Evolutionary conservation across 2,888 invertebrate species (phyloP).

Genomic region (Lasioglossum leucozonium): DNA sequence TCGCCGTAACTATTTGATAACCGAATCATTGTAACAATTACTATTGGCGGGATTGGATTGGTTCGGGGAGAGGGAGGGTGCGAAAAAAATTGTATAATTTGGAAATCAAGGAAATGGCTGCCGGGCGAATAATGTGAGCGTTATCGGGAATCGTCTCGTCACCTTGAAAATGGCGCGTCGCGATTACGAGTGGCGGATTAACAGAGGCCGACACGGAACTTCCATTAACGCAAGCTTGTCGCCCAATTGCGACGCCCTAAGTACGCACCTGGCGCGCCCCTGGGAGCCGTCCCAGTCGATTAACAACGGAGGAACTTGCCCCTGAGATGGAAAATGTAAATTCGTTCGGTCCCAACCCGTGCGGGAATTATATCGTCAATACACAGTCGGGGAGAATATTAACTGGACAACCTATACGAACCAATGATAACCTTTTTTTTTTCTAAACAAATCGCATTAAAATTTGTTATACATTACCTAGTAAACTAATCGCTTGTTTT

Average conservation of each 20-base stretch:
- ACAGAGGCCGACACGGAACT: constrained; percentile 76
- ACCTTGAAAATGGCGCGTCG: constrained; percentile 62
- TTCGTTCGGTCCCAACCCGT: constrained; percentile 29
- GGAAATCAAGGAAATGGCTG: constrained; percentile 30
- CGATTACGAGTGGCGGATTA: constrained; percentile 65
- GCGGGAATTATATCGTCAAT: not conserved
- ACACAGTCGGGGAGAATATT: not conserved
- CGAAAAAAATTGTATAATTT: constrained; percentile 1
- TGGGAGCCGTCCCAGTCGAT: constrained; percentile 54
- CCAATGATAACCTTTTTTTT: too few species aligned
- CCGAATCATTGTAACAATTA: not conserved
- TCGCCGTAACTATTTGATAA: too few species aligned
- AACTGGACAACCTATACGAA: not conserved
- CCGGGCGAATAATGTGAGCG: constrained; percentile 26
- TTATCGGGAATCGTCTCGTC: constrained; percentile 39
- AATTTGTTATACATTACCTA: too few species aligned
- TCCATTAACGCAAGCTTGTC: constrained; percentile 78
- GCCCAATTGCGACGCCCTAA: constrained; percentile 55
- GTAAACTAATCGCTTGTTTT: too few species aligned
- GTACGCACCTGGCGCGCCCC: constrained; percentile 70
- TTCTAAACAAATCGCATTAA: too few species aligned
- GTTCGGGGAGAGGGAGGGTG: not conserved
- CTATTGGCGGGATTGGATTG: not conserved
- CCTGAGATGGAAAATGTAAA: constrained; percentile 65
- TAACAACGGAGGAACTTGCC: constrained; percentile 46